Base-by-base conservation (phyloP, 2,888 invertebrate genomes). In the Endomychus coccineus region DNA sequence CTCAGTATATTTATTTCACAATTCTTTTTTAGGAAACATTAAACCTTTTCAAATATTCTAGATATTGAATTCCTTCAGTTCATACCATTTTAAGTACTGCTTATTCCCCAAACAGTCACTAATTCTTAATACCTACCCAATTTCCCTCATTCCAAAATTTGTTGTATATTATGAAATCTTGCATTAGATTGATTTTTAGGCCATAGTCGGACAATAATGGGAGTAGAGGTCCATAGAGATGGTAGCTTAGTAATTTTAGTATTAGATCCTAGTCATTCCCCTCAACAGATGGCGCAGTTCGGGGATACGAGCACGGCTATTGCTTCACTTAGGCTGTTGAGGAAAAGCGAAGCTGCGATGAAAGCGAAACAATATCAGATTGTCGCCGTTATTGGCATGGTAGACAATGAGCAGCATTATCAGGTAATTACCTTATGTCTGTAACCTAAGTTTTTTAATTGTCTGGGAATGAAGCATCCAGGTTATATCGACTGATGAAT, bases 131-230 rank as follows among this genome's bases (percentile, higher is more conserved):
- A n/a, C n/a, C n/a, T n/a, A n/a, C n/a, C n/a, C n/a, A n/a, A n/a
- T n/a, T n/a, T n/a, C n/a, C n/a, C n/a, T n/a, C n/a, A n/a, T n/a
- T n/a, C n/a, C n/a, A n/a, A n/a, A n/a, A n/a, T n/a, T n/a, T n/a
- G n/a, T n/a, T n/a, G n/a, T n/a, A n/a, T n/a, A n/a, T n/a, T n/a
- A n/a, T n/a, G n/a, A n/a, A n/a, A n/a, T n/a, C n/a, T n/a, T n/a
- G n/a, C n/a, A n/a, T n/a, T n/a, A n/a, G n/a, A n/a, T 10, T 25
- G 6, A 25, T 9, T 41, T 44, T 28, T 61, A 88, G 88, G 89
- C 50, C 91, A 92, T 60, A 90, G 89, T 47, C 73, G 90, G 51
- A 90, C 90, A 25, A 86, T 91, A 61, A 81, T 91, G 66, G 91
- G 91, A 2, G 80, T 88, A 30, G 91, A 91, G 62, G 80, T 79